phyloP scores from a whole-genome alignment of 2,888 invertebrate species.

The Sympetrum striolatum region DNA sequence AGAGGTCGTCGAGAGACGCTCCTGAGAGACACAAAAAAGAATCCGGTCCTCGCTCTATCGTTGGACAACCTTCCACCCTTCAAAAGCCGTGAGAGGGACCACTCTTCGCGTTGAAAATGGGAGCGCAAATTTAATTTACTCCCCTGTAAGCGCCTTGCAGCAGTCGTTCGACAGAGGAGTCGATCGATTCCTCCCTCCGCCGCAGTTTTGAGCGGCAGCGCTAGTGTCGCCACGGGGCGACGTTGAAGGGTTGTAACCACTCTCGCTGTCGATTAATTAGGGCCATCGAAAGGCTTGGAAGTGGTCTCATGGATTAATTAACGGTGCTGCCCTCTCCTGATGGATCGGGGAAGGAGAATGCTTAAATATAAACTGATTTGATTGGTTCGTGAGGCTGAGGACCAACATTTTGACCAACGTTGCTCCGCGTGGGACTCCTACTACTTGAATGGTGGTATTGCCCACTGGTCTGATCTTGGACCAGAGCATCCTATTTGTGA shows the following conservation, averaged over 20 bases:
- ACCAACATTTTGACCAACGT: neutral
- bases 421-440: too few relatives aligned
- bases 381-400: neutral
- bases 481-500: too few relatives aligned
- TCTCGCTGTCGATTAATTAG: slow-evolving; percentile 36
- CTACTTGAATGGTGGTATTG: too few relatives aligned
- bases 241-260: neutral
- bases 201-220: neutral
- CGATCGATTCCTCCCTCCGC: slow-evolving; percentile 21
- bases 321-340: neutral
- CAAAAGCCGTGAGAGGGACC: neutral
- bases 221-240: neutral
- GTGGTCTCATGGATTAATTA: slow-evolving; percentile 11
- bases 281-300: neutral
- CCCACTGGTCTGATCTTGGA: too few relatives aligned
- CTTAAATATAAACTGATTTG: neutral
- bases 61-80: neutral
- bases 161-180: neutral
- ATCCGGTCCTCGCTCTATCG: neutral
- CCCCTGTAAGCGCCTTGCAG: neutral
- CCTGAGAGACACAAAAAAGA: neutral
- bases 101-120: neutral
- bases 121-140: slow-evolving; percentile 30
- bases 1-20: neutral
- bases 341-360: neutral